Evolutionary conservation across 1,140 invertebrate species (phyloP).

Genomic region (Spodoptera frugiperda): DNA sequence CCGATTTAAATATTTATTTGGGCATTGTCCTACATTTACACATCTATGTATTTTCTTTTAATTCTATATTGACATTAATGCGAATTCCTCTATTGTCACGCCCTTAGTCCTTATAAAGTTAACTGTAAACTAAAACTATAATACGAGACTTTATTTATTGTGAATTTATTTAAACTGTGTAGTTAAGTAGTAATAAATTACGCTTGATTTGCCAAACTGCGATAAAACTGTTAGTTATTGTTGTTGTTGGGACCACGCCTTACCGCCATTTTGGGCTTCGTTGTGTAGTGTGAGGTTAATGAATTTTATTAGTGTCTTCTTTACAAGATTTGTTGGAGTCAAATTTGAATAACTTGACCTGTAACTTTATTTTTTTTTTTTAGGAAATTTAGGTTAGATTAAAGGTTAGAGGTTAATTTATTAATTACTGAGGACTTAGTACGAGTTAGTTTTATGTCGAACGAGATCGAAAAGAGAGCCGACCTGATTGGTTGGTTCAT

Average conservation of each 20-base stretch:
- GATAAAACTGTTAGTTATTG: slow-evolving; percentile 12
- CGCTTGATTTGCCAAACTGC: not conserved
- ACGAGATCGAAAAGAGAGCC: no score
- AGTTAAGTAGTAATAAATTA: slow-evolving; percentile 1
- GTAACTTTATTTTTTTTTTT: no score
- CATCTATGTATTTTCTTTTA: not conserved
- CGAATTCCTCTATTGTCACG: slow-evolving; percentile 3
- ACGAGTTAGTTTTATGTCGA: no score
- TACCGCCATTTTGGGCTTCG: not conserved
- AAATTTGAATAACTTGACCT: no score
- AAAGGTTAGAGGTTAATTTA: no score
- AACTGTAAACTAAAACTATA: slow-evolving; percentile 22
- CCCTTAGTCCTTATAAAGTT: not conserved
- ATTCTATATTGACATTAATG: not conserved
- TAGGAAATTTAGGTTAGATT: no score
- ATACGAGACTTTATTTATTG: not conserved
- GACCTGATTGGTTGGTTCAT: no score
- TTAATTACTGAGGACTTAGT: no score
- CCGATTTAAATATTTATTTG: no score
- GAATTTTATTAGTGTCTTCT: no score
- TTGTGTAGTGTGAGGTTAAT: no score
- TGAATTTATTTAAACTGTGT: slow-evolving; percentile 4
- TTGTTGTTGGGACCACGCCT: not conserved
- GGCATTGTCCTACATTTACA: not conserved
- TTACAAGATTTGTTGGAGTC: no score